Base-by-base conservation (phyloP, 2,888 invertebrate genomes). In the Amphiduros pacificus region DNA sequence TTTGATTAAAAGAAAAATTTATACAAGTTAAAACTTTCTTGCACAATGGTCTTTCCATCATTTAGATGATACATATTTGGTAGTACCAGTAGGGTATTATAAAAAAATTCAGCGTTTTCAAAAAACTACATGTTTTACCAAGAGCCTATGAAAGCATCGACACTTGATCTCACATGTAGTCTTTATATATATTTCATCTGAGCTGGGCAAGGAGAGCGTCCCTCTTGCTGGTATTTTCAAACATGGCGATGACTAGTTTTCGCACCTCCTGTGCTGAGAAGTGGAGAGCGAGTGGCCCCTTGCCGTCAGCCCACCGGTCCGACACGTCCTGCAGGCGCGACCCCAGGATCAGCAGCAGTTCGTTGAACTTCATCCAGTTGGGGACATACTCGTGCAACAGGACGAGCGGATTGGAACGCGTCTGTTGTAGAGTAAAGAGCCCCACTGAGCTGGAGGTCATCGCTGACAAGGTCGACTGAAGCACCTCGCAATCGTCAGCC, bases 301-400 rank as follows among this genome's bases (percentile, higher is more conserved):
- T 70, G 9, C 71, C 70, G 29, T 66, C 65, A 5, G 70, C 62
- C 71, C 71, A 71, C 9, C 71, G 55, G 56, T 71, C 71, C 11
- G 58, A 50, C 41, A 71, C 60, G 26, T 64, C 63, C 61, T 60
- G 55, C 22, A 71, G 57, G 24, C 55, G 44, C 9, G 55, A 60
- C 20, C 49, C 40, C 17, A 71, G 56, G 11, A 68, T 29, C 24
- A 49, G 24, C 27, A 54, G 48, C 6, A 70, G 60, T 54, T 71
- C 71, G 22, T 62, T 63, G 54, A 71, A 60, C 32, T 60, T 60
- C 61, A 67, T 54, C 70, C 69, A 71, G 54, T 41, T 58, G 14
- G 62, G 32, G n/a, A 70, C 70, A 49, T 32, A 60, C 55, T 69
- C 68, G 32, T 69, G 66, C 1, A 64, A 49, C n/a, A 52, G 31